Base-by-base conservation (phyloP, 2,888 invertebrate species). In the Epinotia ramella region DNA sequence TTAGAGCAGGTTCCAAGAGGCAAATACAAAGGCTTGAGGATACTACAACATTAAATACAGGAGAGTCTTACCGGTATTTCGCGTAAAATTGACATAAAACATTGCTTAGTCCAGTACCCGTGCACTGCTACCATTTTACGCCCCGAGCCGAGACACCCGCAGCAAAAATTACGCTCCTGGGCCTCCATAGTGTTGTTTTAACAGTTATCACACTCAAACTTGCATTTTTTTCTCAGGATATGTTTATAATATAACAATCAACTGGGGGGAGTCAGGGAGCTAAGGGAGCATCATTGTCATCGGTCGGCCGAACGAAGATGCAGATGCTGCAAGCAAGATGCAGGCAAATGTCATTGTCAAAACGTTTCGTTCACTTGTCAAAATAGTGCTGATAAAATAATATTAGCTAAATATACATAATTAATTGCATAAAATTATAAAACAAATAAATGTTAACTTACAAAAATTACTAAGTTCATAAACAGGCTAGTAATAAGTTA, bases 51-150 rank as follows among this genome's bases (percentile, higher is more conserved):
- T 40, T 66, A 40, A 67, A 56, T 65, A 65, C 49, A 69, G 44
- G 16, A 65, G 24, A 63, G 16, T 62, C 60, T 86, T 86, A 91
- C 92, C 79, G 83, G 79, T 73, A 86, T 82, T 82, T 91, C 91
- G 62, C 78, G 83, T 9, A 91, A 81, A 66, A 93, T 88, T 83
- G 88, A 82, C 18, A 82, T 73, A 84, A 89, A 92, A 83, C 85
- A 87, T 73, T 87, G 84, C 68, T 84, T 86, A 63, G 83, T 81
- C 66, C 75, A 80, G 67, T 71, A 80, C 44, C 88, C 84, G 0
- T 84, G 79, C 5, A 92, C 67, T 13, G 78, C 64, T 18, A 81
- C 75, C 84, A 91, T 87, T 88, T 88, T 89, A 11, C 92, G 85
- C 4, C 82, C 89, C 0, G 78, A 77, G 77, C 85, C 84, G 0